Base-by-base conservation (phyloP, 1,140 invertebrate species). In the Macrocentrus cingulum region DNA sequence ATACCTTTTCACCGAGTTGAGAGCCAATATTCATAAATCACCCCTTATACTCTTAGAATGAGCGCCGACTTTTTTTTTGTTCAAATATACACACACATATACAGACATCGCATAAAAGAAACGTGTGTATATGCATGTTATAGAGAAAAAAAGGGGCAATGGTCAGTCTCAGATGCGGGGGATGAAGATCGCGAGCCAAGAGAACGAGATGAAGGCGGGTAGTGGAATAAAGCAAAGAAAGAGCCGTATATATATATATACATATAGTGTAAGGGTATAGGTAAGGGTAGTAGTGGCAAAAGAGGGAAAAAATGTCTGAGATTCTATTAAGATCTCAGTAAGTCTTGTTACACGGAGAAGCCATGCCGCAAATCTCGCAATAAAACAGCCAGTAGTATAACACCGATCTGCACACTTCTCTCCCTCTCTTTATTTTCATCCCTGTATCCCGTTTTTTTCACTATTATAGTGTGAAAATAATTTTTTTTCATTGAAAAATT, bases 311-410 rank as follows among this genome's bases (percentile, higher is more conserved):
- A 59, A 59, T 68, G 69, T 71, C 69, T 70, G 60, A 79, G 77
- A 80, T 80, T 80, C 77, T 76, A 80, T 80, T 80, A 80, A 77
- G 77, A 79, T 79, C 75, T 77, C 74, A 69, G 74, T 75, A 76
- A 77, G 76, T 77, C 75, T 77, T 77, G 76, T 76, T 78, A 78
- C 74, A 70, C 64, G 61, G 61, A 66, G 68, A 66, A 56, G 68
- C 69, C 66, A 72, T 67, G 68, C 73, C 73, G 77, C 75, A 80
- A 77, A 77, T 79, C 77, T 77, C 69, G 74, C 75, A 75, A 80
- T 79, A 79, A 78, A 79, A 78, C 75, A 73, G 73, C 73, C 73
- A 70, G 65, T 66, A 67, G 66, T 71, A 67, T 71, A 70, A 67
- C 66, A 66, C 69, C 63, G 66, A 68, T 70, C 63, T 65, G 62